Conservation (phyloP, 2,888 invertebrate genomes). For the Apotomis capreana region DNA sequence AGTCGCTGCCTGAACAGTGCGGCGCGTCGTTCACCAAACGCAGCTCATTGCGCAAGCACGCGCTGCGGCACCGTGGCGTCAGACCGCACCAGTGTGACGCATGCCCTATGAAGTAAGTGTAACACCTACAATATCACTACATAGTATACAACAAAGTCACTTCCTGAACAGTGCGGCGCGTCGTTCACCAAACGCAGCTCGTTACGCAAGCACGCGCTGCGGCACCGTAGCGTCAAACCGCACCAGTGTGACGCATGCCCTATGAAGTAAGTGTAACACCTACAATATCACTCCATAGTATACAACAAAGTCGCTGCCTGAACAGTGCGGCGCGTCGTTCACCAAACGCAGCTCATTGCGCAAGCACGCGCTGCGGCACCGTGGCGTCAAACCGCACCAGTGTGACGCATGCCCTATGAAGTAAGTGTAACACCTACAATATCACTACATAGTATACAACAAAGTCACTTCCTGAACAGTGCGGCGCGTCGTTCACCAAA, state of each 20-base stretch:
- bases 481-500: conserved; percentile 81
- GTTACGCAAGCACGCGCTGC: conserved; percentile 84
- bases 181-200: conserved; percentile 77
- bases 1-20: conserved; percentile 74
- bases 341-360: conserved; percentile 78
- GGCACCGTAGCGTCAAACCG: conserved; percentile 85
- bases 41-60: conserved; percentile 83
- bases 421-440: conserved; percentile 53
- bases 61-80: conserved; percentile 84
- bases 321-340: conserved; percentile 83
- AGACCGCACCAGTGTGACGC: conserved; percentile 80
- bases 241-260: conserved; percentile 75
- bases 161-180: conserved; percentile 81
- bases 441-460: too few relatives aligned
- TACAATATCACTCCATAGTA: too few relatives aligned
- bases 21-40: conserved; percentile 79
- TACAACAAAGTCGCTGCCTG: conserved; percentile 46
- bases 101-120: conserved; percentile 72
- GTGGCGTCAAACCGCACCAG: conserved; percentile 82
- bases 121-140: neutral
- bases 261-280: conserved; percentile 65
- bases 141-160: too few relatives aligned
- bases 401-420: conserved; percentile 77
- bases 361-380: conserved; percentile 85
- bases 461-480: conserved; percentile 68